phyloP scores from a whole-genome alignment of 2,888 invertebrate genomes.

The Thymelicus sylvestris region DNA sequence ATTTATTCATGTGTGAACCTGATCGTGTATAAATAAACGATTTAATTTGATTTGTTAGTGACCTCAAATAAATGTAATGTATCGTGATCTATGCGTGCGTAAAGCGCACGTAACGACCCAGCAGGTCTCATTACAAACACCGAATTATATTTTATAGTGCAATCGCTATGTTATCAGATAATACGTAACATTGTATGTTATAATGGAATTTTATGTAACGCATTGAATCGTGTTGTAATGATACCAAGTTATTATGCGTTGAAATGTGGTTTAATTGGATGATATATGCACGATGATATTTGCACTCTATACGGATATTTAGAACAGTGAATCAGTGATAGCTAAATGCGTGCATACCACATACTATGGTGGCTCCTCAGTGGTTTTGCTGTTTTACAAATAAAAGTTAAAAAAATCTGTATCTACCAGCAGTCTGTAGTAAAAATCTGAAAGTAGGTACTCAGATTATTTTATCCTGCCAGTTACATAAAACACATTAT shows the following conservation, averaged over 20 bases:
- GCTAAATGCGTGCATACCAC: not conserved
- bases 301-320: not conserved
- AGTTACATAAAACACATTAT: too few relatives aligned
- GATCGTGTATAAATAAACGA: not conserved
- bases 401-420: too few relatives aligned
- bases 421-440: too few relatives aligned
- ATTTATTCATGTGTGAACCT: not conserved
- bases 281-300: too few relatives aligned
- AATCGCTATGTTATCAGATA: conserved; percentile 17
- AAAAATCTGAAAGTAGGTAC: too few relatives aligned
- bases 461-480: too few relatives aligned
- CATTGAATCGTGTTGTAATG: conserved; percentile 14
- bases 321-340: not conserved
- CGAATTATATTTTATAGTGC: conserved; percentile 12
- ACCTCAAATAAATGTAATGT: conserved; percentile 15
- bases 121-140: conserved; percentile 11
- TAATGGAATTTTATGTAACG: conserved; percentile 20
- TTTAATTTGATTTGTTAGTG: conserved; percentile 6
- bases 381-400: too few relatives aligned
- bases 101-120: conserved; percentile 12
- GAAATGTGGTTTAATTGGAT: conserved; percentile 7
- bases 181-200: conserved; percentile 20
- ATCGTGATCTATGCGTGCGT: conserved; percentile 5
- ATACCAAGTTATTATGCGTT: conserved; percentile 19
- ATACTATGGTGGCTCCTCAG: too few relatives aligned